Conservation (phyloP, 2,113 vertebrate genomes). For the Ptychochromis oligacanthus region DNA sequence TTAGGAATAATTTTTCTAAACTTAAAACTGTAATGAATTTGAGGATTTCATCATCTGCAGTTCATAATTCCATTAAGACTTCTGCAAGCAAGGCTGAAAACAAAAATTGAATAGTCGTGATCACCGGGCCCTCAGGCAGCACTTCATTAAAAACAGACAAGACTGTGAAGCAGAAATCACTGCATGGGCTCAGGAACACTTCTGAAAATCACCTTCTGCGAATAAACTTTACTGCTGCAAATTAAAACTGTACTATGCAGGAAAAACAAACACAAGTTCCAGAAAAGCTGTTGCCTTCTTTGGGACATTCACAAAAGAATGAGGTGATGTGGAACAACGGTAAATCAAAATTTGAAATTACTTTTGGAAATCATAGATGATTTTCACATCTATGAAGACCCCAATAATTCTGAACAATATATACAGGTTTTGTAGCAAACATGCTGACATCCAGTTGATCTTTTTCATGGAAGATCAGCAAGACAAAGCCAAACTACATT, state of each 20-base stretch:
- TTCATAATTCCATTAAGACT: neutral
- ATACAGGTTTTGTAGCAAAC: no score
- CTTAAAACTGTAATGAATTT: neutral
- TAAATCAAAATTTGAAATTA: neutral
- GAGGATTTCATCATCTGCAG: neutral
- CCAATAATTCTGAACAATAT: neutral
- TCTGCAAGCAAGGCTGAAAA: neutral
- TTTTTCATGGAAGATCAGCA: neutral
- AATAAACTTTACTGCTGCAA: neutral
- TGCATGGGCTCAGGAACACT: neutral
- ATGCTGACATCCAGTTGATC: no score
- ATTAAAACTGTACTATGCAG: neutral
- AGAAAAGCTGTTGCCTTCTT: neutral
- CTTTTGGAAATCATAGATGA: neutral
- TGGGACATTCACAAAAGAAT: no score
- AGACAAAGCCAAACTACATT: neutral
- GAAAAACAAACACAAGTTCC: neutral
- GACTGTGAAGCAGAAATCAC: neutral
- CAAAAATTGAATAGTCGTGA: neutral
- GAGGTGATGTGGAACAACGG: neutral
- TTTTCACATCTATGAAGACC: no score
- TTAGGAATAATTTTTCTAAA: neutral
- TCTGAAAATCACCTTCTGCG: neutral
- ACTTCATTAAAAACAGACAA: neutral
- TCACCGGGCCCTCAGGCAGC: neutral